Percentiles rank a stretch among this genome's conserved stretches.
phyloP scores from a whole-genome alignment of 2,888 invertebrate genomes.

The Tiphia femorata region DNA sequence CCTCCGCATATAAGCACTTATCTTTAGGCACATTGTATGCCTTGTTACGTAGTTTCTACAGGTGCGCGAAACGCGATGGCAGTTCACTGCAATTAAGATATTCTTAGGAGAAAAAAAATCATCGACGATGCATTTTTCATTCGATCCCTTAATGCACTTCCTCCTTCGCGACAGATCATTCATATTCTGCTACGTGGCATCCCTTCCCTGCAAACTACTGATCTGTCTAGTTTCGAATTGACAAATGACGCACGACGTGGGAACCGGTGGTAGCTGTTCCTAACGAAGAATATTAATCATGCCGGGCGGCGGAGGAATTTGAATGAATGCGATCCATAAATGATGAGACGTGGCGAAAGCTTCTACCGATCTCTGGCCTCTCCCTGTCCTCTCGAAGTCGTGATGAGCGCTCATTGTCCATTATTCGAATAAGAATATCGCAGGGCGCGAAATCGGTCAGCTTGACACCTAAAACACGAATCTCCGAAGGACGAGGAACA shows the following conservation, averaged over 20 bases:
- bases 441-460: slow-evolving; percentile 43
- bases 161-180: not conserved
- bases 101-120: not conserved
- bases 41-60: too few species aligned
- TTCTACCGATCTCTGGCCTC: slow-evolving; percentile 41
- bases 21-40: too few species aligned
- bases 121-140: not conserved
- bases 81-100: too few species aligned
- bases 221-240: slow-evolving; percentile 20
- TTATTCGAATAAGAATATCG: slow-evolving; percentile 29
- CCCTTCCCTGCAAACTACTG: not conserved
- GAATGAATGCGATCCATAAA: slow-evolving; percentile 64
- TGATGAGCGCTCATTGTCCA: slow-evolving; percentile 41
- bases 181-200: not conserved
- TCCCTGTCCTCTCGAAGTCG: slow-evolving; percentile 19
- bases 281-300: slow-evolving; percentile 62
- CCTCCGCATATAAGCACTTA: too few species aligned
- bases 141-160: not conserved
- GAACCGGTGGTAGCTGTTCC: slow-evolving; percentile 40
- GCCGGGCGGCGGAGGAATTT: slow-evolving; percentile 47
- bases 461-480: too few species aligned
- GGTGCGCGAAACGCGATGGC: too few species aligned
- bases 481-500: slow-evolving; percentile 12
- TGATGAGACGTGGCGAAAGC: slow-evolving; percentile 67
- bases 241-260: slow-evolving; percentile 21